A percentile compares a stretch with the other conserved stretches of the same genome.
Conservation (phyloP, 2,797 vertebrate genomes). For the Geotrypetes seraphini region DNA sequence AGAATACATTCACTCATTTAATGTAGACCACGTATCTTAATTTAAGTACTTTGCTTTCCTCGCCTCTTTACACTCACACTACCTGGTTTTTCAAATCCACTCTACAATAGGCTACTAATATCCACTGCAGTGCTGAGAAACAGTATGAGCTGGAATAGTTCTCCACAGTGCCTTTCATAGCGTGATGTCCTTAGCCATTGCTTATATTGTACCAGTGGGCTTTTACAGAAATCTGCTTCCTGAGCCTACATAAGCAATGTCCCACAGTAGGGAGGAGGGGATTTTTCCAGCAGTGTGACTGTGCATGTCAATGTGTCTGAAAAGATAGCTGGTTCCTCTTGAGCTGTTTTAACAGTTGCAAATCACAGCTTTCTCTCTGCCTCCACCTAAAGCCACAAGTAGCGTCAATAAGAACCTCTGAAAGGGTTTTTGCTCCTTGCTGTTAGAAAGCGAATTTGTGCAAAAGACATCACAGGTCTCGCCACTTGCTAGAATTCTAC, state of each 20-base stretch:
- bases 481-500: conserved; percentile 10
- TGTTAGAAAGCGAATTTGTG: conserved; percentile 9
- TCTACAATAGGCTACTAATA: conserved; percentile 28
- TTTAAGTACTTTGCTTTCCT: background rate
- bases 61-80: conserved; percentile 9
- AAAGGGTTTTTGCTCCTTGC: conserved; percentile 23
- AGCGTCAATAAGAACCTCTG: conserved; percentile 33
- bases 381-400: conserved; percentile 36
- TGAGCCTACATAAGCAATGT: conserved; percentile 24
- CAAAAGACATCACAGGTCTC: conserved; percentile 1
- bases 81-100: conserved; percentile 23
- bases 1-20: too few species aligned
- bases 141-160: conserved; percentile 20
- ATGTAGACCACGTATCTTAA: too few species aligned
- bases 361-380: conserved; percentile 29
- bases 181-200: conserved; percentile 25
- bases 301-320: conserved; percentile 33
- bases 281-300: conserved; percentile 38
- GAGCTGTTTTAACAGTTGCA: conserved; percentile 40
- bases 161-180: conserved; percentile 33
- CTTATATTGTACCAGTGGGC: conserved; percentile 25
- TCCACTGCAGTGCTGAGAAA: conserved; percentile 15
- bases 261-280: conserved; percentile 27
- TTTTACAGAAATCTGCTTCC: conserved; percentile 32
- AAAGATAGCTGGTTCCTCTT: conserved; percentile 37